These are phyloP conservation scores for Calvadosia cruxmelitensis DNA, from an alignment of 30 jellyfish, hydroid and myxozoan species.

Conservation along the genomic window DNA sequence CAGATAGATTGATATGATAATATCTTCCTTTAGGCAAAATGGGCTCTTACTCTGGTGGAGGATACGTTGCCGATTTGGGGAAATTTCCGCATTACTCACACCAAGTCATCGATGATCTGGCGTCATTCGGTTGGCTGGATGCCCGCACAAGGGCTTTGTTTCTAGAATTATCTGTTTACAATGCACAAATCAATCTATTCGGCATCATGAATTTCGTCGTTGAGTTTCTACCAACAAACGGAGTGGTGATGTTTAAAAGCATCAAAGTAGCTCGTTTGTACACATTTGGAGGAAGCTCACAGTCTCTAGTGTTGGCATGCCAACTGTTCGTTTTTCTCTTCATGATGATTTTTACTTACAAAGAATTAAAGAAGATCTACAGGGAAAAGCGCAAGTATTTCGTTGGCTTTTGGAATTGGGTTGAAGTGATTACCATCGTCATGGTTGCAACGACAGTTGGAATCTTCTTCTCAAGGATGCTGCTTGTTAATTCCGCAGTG, in stretches of 20 bases:
- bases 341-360: conserved; percentile 58
- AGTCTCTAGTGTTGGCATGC: conserved; percentile 81
- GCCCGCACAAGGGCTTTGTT: conserved; percentile 81
- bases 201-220: conserved; percentile 76
- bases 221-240: conserved; percentile 85
- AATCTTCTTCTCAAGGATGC: conserved; percentile 75
- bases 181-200: conserved; percentile 90
- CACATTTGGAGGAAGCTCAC: conserved; percentile 94
- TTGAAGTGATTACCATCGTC: conserved; percentile 50
- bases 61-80: conserved; percentile 87
- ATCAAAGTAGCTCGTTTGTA: conserved; percentile 80
- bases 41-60: conserved; percentile 92
- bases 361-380: conserved; percentile 84
- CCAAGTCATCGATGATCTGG: conserved; percentile 39
- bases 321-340: conserved; percentile 84
- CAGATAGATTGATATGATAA: not conserved
- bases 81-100: conserved; percentile 54
- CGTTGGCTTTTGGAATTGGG: conserved; percentile 76
- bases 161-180: conserved; percentile 71
- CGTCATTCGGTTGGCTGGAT: conserved; percentile 55
- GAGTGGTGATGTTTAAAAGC: conserved; percentile 50
- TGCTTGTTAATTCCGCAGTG: conserved; percentile 79
- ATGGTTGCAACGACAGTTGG: conserved; percentile 47
- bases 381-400: conserved; percentile 53
- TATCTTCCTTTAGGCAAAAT: conserved; percentile 47